These are phyloP conservation scores for Botia almorhae DNA, from an alignment of 2,797 vertebrate species.

Conservation along the genomic window DNA sequence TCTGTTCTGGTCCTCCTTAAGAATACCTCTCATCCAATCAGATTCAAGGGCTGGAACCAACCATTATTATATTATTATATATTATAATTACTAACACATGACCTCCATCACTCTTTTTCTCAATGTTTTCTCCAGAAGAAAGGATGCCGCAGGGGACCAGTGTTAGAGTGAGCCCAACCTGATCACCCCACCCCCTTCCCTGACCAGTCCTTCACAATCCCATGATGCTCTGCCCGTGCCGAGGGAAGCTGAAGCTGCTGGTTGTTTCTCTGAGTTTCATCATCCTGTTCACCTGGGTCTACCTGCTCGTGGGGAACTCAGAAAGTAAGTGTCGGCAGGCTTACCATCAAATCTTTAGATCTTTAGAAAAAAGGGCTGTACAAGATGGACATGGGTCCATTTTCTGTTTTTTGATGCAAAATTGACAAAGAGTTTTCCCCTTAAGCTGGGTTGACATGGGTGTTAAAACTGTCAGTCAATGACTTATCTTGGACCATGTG, in stretches of 20 bases:
- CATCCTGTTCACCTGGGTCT: slow-evolving; percentile 81
- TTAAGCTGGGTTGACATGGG: slow-evolving; percentile 22
- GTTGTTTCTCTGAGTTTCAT: slow-evolving; percentile 76
- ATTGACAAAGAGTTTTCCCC: slow-evolving; percentile 16
- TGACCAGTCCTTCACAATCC: slow-evolving; percentile 61
- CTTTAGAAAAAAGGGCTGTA: background rate
- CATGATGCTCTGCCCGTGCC: slow-evolving; percentile 88
- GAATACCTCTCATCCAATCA: background rate
- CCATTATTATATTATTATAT: no score
- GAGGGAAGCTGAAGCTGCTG: slow-evolving; percentile 85
- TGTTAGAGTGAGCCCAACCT: slow-evolving; percentile 76
- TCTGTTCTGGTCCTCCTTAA: no score
- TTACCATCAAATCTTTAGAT: slow-evolving; percentile 21
- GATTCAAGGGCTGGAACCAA: background rate
- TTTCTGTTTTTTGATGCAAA: slow-evolving; percentile 26
- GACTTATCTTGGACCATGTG: slow-evolving; percentile 24
- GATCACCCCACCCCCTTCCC: slow-evolving; percentile 60
- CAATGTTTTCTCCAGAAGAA: slow-evolving; percentile 62
- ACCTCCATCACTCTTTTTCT: slow-evolving; percentile 3
- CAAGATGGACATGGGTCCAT: background rate
- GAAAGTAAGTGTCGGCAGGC: slow-evolving; percentile 75
- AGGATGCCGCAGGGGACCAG: slow-evolving; percentile 74
- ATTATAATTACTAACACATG: background rate
- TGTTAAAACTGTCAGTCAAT: slow-evolving; percentile 34
- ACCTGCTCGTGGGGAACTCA: slow-evolving; percentile 81